phyloP scores from a whole-genome alignment of 2,888 invertebrate species.

The Plebejus melissa region DNA sequence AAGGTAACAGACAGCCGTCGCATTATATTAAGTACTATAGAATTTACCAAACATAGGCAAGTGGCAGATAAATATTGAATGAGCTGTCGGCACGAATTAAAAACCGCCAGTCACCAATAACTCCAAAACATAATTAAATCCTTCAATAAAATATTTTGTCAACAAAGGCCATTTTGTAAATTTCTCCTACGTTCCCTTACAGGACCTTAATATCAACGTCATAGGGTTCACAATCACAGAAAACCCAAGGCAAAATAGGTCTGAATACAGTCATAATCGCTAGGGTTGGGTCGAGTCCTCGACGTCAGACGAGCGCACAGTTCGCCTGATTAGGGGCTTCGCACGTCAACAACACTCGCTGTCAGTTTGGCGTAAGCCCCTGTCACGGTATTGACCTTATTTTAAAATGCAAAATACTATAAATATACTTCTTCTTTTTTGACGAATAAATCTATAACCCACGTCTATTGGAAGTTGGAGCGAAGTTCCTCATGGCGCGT shows the following conservation, averaged over 20 bases:
- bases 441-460: too few relatives aligned
- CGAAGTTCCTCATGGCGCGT: too few relatives aligned
- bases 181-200: not conserved
- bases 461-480: too few relatives aligned
- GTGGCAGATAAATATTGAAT: not conserved
- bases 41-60: not conserved
- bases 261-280: not conserved
- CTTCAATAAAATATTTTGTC: not conserved
- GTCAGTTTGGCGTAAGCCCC: conserved; percentile 5
- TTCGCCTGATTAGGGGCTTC: conserved; percentile 6
- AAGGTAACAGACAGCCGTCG: too few relatives aligned
- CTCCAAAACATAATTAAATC: conserved; percentile 7
- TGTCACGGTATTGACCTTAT: conserved; percentile 7
- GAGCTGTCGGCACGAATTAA: not conserved
- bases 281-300: not conserved
- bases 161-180: not conserved
- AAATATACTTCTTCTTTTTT: too few relatives aligned
- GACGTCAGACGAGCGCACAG: not conserved
- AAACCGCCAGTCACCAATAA: not conserved
- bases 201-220: not conserved
- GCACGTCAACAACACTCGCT: conserved; percentile 14
- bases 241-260: not conserved
- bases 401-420: not conserved
- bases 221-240: not conserved
- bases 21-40: not conserved